Evolutionary conservation across 2,113 vertebrate species (phyloP), one percentile per base, ranked within the genome.

Genomic region (Cochlearius cochlearius): DNA sequence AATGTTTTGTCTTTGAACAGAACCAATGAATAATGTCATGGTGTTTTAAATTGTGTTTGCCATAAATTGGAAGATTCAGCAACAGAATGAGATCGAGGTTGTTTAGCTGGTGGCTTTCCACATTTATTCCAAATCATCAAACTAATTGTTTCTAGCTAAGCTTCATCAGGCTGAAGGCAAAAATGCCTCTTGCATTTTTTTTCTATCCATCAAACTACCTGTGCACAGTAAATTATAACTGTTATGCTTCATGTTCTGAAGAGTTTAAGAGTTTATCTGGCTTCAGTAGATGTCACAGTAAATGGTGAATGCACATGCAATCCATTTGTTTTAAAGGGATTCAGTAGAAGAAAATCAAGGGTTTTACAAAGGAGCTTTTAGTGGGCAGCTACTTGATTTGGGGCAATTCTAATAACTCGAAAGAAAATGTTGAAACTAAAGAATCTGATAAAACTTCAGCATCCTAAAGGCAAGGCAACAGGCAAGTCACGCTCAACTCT

Each of bases 121-220:
- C 29, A 25, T 82, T 67, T 89, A 43, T 89, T 93, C 52, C 60
- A 52, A 74, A 82, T 77, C 23, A 45, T 73, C 49, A 74, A 92
- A 73, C 77, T 69, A 95, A 79, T 84, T 71, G 72, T 93, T 95
- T 92, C 60, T 43, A 64, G 34, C 76, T 68, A n/a, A 76, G 56
- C n/a, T 82, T 89, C 53, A 38, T 43, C n/a, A 89, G 75, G 32
- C 34, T 68, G 56, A 90, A 92, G 84, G 56, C 26, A 77, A 87
- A 96, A 69, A 32, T 9, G 26, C 38, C 56, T 64, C 79, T 75
- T 66, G 10, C 45, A 52, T 87, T 95, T 88, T 90, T 34, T 9
- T 18, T 58, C 45, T 78, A 68, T 84, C 49, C 62, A 76, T 92
- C 86, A 94, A 92, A 87, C 17, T 56, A 80, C 45, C 68, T 68